Percentiles rank a stretch among this genome's conserved stretches.
Conservation (phyloP, 35 echinoderm and acorn worm genomes). For the Ophioderma brevispina region DNA sequence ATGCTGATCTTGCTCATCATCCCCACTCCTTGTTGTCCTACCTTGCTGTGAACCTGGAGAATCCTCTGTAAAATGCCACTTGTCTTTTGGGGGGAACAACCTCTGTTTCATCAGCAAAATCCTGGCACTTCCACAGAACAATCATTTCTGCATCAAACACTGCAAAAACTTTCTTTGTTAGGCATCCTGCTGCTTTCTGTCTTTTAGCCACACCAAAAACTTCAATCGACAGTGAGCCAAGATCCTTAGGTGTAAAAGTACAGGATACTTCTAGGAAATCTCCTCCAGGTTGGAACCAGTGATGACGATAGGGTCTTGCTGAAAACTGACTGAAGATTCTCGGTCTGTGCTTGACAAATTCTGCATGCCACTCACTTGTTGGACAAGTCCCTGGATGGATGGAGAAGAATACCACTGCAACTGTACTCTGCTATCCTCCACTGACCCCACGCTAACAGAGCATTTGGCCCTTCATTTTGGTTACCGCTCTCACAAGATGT, state of each 20-base stretch:
- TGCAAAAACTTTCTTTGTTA: not conserved
- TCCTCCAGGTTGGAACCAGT: not conserved
- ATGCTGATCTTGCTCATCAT: not conserved
- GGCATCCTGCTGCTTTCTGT: not conserved
- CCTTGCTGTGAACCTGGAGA: constrained; percentile 12
- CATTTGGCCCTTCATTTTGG: too few relatives aligned
- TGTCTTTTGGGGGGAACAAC: constrained; percentile 20
- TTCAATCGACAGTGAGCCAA: not conserved
- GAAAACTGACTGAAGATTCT: constrained; percentile 13
- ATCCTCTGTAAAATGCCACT: constrained; percentile 35
- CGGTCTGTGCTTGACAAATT: constrained; percentile 16
- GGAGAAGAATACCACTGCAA: constrained; percentile 59
- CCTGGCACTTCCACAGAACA: constrained; percentile 47
- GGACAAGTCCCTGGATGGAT: constrained; percentile 42
- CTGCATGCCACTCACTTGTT: constrained; percentile 46
- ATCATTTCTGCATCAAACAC: constrained; percentile 17
- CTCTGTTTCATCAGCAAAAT: constrained; percentile 7
- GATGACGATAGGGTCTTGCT: too few relatives aligned
- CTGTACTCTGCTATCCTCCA: constrained; percentile 16
- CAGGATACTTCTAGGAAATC: not conserved
- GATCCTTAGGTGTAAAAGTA: not conserved
- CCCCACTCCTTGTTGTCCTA: not conserved
- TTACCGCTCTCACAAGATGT: too few relatives aligned
- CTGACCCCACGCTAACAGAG: too few relatives aligned
- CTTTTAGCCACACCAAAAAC: not conserved